Conservation (phyloP, 92 coral and sea anemone genomes). For the Porites divaricata region DNA sequence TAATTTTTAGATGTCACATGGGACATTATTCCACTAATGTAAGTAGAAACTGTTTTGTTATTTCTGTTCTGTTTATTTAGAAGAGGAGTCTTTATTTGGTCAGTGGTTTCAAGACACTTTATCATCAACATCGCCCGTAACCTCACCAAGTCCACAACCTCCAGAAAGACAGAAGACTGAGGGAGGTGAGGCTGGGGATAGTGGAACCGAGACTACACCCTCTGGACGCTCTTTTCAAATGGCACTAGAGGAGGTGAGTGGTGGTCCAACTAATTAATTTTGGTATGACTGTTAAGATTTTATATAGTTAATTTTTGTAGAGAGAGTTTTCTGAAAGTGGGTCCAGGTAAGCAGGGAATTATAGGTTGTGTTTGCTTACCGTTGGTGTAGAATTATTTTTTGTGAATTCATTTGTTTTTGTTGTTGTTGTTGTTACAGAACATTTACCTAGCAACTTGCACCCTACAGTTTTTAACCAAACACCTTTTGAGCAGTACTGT, state of each 20-base stretch:
- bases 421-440: slow-evolving; percentile 60
- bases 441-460: slow-evolving; percentile 81
- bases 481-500: slow-evolving; percentile 74
- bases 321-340: no score
- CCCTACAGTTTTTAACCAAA: slow-evolving; percentile 86
- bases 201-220: slow-evolving; percentile 41
- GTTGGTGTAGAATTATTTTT: no score
- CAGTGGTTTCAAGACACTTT: slow-evolving; percentile 79
- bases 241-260: slow-evolving; percentile 72
- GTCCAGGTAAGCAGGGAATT: no score
- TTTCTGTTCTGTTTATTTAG: slow-evolving; percentile 19
- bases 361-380: no score
- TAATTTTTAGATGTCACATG: no score
- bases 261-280: background rate
- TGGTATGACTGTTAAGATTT: background rate
- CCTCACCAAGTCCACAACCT: slow-evolving; percentile 30
- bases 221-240: slow-evolving; percentile 55
- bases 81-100: slow-evolving; percentile 91
- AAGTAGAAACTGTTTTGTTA: background rate
- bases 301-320: no score
- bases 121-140: slow-evolving; percentile 40
- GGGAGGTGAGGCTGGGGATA: slow-evolving; percentile 52
- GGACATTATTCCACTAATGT: no score
- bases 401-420: background rate
- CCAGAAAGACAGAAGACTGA: slow-evolving; percentile 55